Evolutionary conservation across 2,113 vertebrate species (phyloP), one percentile per base, ranked within the genome.

Genomic region (Grantiella picta): DNA sequence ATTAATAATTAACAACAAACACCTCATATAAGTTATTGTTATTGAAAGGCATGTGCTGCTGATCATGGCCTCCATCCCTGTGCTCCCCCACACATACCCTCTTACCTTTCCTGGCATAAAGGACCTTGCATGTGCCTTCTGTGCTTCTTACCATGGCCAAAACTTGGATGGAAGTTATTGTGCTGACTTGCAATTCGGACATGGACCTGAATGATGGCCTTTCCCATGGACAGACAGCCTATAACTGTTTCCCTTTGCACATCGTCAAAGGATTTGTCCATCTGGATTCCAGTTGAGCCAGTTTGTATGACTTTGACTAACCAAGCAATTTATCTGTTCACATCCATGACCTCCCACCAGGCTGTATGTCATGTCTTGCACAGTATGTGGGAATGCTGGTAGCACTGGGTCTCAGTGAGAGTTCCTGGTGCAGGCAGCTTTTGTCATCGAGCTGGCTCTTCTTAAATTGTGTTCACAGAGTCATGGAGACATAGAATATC

Each of bases 1-100:
- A 94, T 68, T 89, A 94, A 94, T 95, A 86, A 94, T 91, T 90
- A 95, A 90, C 61, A 82, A 50, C 25, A 66, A 82, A 63, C 38
- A 56, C 53, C 53, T 82, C 4, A 7, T 82, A 8, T 21, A 75
- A 79, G 36, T 85, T 85, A 68, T 54, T 3, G 2, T 52, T 90
- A 47, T 82, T 0, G 0, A 93, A 80, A 53, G 53, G 29, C 66
- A 76, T 1, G 2, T 52, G 61, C 23, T 91, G 29, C 59, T 85
- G 53, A 19, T 82, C 76, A 60, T 27, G 42, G 57, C 50, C 20
- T 88, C 57, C 3, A 7, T 79, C 83, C 49, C 71, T 96, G 61
- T 91, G 70, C 70, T 91, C 24, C 16, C 57, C 33, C 10, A 49
- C 47, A 71, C 4, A 0, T 70, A 53, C 33, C 17, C 23, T 82